phyloP scores from a whole-genome alignment of 1,140 invertebrate species.

The Psix sp. region DNA sequence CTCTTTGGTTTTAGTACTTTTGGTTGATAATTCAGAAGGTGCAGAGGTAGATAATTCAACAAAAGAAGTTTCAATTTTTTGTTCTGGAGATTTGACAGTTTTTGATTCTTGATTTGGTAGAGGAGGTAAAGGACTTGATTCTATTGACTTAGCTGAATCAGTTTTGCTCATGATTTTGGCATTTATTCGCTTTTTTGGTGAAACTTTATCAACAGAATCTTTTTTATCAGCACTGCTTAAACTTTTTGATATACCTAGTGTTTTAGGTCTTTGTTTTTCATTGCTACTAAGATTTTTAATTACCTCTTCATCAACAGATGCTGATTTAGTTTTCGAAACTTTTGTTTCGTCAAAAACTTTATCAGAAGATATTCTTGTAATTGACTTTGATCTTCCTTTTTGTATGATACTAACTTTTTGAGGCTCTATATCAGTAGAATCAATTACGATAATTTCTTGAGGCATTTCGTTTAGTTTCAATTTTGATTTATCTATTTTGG shows the following conservation, averaged over 20 bases:
- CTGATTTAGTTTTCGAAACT: conserved; percentile 68
- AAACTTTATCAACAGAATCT: conserved; percentile 72
- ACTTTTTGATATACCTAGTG: conserved; percentile 73
- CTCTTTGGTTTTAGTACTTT: conserved; percentile 14
- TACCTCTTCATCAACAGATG: conserved; percentile 73
- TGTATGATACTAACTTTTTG: conserved; percentile 75
- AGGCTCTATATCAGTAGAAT: conserved; percentile 71
- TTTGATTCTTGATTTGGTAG: conserved; percentile 21
- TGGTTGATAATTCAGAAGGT: conserved; percentile 10
- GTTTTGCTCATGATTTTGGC: conserved; percentile 55
- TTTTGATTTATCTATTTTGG: conserved; percentile 74
- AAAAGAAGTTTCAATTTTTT: conserved; percentile 7
- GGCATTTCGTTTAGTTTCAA: conserved; percentile 74
- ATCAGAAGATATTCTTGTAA: conserved; percentile 67
- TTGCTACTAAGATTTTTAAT: conserved; percentile 62
- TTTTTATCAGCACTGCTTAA: conserved; percentile 72
- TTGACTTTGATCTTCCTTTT: conserved; percentile 74
- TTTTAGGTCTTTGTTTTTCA: conserved; percentile 72
- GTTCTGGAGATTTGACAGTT: conserved; percentile 13
- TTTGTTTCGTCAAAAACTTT: conserved; percentile 67
- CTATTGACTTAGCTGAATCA: conserved; percentile 50
- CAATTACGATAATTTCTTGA: conserved; percentile 76
- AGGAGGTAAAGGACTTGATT: conserved; percentile 37
- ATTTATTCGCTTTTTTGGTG: conserved; percentile 65
- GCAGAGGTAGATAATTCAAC: neutral